Conservation (phyloP, 2,113 vertebrate species). For the Oceanites oceanicus region DNA sequence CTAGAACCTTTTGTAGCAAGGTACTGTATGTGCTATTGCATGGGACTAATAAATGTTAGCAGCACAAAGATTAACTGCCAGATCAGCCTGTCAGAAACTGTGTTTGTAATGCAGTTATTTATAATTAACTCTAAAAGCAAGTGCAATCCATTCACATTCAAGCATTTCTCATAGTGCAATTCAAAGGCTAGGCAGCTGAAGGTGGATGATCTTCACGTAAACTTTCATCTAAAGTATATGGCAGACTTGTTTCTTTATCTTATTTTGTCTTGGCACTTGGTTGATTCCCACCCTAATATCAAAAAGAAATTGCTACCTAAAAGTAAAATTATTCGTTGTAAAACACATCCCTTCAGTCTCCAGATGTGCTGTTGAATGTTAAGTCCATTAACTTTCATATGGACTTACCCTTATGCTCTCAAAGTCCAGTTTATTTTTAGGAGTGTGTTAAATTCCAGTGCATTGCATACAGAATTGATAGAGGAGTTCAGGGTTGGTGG, state of each 20-base stretch:
- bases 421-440: not conserved
- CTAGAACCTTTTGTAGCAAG: not conserved
- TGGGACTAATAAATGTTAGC: slow-evolving; percentile 3
- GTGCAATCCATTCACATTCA: not conserved
- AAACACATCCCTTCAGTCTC: not conserved
- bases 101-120: slow-evolving; percentile 25
- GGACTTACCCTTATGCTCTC: not conserved
- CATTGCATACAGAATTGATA: not conserved
- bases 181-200: not conserved
- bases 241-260: not conserved
- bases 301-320: not conserved
- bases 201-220: not conserved
- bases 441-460: not conserved
- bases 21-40: not conserved
- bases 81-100: slow-evolving; percentile 23
- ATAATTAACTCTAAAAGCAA: slow-evolving; percentile 59
- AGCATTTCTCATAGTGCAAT: not conserved
- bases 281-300: not conserved
- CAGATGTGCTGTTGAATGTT: not conserved
- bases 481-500: not conserved
- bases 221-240: not conserved
- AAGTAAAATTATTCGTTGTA: not conserved
- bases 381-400: not conserved
- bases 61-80: not conserved
- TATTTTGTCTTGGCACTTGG: not conserved